Base-by-base conservation (phyloP, 2,113 vertebrate species). In the Mesembrinibis cayennensis region DNA sequence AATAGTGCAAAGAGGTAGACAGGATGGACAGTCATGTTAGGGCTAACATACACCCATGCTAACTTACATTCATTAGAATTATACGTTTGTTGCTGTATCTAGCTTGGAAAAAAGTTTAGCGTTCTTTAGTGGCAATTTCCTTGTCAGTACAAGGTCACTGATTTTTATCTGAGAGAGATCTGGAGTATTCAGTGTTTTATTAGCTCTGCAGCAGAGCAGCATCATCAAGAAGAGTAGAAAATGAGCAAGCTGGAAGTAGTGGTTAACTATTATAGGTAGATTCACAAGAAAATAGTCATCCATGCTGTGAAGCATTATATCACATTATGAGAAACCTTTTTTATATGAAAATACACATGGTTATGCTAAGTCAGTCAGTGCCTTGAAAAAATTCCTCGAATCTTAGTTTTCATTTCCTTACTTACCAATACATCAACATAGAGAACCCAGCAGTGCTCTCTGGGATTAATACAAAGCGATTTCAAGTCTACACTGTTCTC, bases 401-500 rank as follows among this genome's bases (percentile, higher is more conserved):
- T 20, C 42, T 73, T 32, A 17, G 49, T 63, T 93, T 85, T 82
- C 6, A 52, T 56, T 93, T 79, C 27, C 63, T 76, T 50, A 97
- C 99, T 98, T 94, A 99, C 99, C 98, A 99, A 95, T n/a, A 99
- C 99, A 25, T 99, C 99, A 55, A 99, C 99, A 10, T 99, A 99
- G 47, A 99, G 99, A n/a, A 99, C 91, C 99, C 99, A 99, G 98
- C 99, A 99, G 96, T 99, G 99, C 55, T 99, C 99, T 87, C 98
- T 98, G 16, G 98, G 97, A 82, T 98, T 98, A 85, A 99, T 99
- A 58, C 99, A 99, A 63, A 99, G 99, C 6, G 98, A 97, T 74
- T 97, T 97, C 96, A 99, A 95, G 92, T 99, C 98, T 13, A 99
- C 12, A 13, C 97, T 98, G 98, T 96, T 97, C 90, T 98, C 98